These are phyloP conservation scores for Thamnaconus septentrionalis DNA, from an alignment of 2,113 vertebrate genomes.

Conservation along the genomic window DNA sequence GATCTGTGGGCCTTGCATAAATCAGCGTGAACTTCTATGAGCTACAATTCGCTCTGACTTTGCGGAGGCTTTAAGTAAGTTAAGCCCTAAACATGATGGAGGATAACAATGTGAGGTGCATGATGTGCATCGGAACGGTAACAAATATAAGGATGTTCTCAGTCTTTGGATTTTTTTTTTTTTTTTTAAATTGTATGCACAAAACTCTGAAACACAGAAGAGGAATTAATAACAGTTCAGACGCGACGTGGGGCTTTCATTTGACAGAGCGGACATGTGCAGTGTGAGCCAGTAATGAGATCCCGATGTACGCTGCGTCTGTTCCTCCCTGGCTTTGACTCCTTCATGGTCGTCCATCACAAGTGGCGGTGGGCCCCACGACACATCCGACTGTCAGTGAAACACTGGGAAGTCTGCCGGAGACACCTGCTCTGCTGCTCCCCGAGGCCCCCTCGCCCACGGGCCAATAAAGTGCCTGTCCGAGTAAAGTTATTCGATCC, in stretches of 20 bases:
- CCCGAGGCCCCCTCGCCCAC: slow-evolving; percentile 8
- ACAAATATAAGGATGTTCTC: too few species aligned
- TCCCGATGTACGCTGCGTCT: slow-evolving; percentile 49
- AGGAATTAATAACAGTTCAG: slow-evolving; percentile 44
- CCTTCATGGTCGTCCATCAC: slow-evolving; percentile 22
- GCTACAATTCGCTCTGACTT: slow-evolving; percentile 12
- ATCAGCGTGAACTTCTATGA: slow-evolving; percentile 22
- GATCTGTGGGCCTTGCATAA: slow-evolving; percentile 32
- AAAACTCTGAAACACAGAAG: slow-evolving; percentile 29
- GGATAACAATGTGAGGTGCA: not conserved
- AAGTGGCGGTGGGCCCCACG: slow-evolving; percentile 26
- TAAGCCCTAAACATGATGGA: slow-evolving; percentile 38
- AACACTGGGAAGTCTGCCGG: slow-evolving; percentile 42
- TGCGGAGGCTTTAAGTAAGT: slow-evolving; percentile 23
- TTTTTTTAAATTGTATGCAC: slow-evolving; percentile 7
- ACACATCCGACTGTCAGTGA: slow-evolving; percentile 44
- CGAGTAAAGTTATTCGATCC: slow-evolving; percentile 45
- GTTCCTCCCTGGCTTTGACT: slow-evolving; percentile 17
- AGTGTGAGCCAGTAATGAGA: slow-evolving; percentile 44
- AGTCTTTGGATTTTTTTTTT: not conserved
- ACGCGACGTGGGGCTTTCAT: slow-evolving; percentile 25
- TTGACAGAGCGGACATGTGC: slow-evolving; percentile 49
- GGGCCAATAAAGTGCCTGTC: slow-evolving; percentile 14
- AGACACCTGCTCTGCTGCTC: slow-evolving; percentile 44
- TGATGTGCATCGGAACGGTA: too few species aligned